Base-by-base conservation (phyloP, 1,140 invertebrate genomes). In the Penaeus japonicus region DNA sequence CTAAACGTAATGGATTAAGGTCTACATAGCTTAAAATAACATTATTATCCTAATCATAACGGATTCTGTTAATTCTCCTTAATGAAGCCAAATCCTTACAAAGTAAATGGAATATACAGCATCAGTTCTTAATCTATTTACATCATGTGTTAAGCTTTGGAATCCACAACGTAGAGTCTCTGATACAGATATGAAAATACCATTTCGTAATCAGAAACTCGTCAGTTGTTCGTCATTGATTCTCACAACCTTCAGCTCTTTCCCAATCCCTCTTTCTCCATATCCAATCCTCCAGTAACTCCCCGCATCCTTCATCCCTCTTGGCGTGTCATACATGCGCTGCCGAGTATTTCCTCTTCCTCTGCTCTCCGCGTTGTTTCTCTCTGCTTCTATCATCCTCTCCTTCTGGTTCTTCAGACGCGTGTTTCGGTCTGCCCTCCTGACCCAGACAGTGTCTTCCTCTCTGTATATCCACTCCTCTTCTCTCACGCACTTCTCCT, bases 221-320 rank as follows among this genome's bases (percentile, higher is more conserved):
- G 70, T 73, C 10, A 88, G 30, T 24, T 88, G 86, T 39, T 88
- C 86, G 20, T 88, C 86, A 53, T 70, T 88, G 5, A 83, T 88
- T 39, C 80, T 75, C 18, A 88, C 86, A 4, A 88, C 86, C 59
- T 81, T 82, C 54, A 88, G 32, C 59, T 88, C 86, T 59, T 88
- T 88, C 30, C 81, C 47, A 18, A 88, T 39, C n/a, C 65, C 65
- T n/a, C 30, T 55, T 15, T 83, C 86, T 17, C 86, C 86, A 24
- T 88, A 83, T 2, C 86, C 86, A 32, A 88, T 88, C 20, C 86
- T 82, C 86, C 86, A 88, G 65, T 88, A 88, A 32, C 83, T 88
- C 47, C 80, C 77, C 32, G 20, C 59, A 55, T 39, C 32, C 12
- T 55, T 65, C n/a, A 57, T 88, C 62, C 57, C 62, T 81, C 62